phyloP scores from a whole-genome alignment of 2,113 vertebrate species.

The Myocastor coypus region DNA sequence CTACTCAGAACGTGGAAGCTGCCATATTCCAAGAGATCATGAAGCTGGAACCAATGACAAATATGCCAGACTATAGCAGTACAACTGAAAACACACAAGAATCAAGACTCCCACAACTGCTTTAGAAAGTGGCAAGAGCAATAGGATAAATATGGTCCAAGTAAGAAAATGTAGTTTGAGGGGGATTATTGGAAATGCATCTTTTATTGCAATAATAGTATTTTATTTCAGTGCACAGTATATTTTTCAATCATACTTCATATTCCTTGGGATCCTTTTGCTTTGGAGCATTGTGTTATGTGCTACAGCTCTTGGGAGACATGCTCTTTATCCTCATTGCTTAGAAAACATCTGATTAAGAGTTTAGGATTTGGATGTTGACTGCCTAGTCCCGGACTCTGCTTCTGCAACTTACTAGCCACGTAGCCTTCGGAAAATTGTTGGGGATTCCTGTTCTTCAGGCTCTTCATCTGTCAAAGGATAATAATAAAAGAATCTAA shows the following conservation, averaged over 20 bases:
- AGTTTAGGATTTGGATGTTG: not conserved
- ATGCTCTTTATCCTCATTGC: not conserved
- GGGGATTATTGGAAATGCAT: not conserved
- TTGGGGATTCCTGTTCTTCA: not conserved
- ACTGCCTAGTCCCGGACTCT: not conserved
- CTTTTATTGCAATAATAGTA: not conserved
- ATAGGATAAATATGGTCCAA: not conserved
- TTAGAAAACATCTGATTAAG: not conserved
- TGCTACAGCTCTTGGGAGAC: not conserved
- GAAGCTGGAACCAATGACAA: no score
- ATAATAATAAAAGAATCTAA: not conserved
- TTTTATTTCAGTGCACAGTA: not conserved
- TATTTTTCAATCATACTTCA: not conserved
- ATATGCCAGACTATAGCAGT: not conserved
- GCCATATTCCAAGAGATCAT: no score
- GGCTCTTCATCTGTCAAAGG: slow-evolving; percentile 10
- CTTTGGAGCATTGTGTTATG: not conserved
- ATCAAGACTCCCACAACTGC: not conserved
- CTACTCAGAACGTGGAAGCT: not conserved
- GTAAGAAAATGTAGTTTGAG: not conserved
- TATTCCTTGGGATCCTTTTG: not conserved
- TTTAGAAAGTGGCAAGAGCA: not conserved
- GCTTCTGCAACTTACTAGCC: not conserved
- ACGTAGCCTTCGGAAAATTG: not conserved
- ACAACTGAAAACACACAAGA: not conserved